Percentiles rank a stretch among this genome's conserved stretches.
phyloP scores from a whole-genome alignment of 2,113 vertebrate species.

The Calidris pygmaea region DNA sequence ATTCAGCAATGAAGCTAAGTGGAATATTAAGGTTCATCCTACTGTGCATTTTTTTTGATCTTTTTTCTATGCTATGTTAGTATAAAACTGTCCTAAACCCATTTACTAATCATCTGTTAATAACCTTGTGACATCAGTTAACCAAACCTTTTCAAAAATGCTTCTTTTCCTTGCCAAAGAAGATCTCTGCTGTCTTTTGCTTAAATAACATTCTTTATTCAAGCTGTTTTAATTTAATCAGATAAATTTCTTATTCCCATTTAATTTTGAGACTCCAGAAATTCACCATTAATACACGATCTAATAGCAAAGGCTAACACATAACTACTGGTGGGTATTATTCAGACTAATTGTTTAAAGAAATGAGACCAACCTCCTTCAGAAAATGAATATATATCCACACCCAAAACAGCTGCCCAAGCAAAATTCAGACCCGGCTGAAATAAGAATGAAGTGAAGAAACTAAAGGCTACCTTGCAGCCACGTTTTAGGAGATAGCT shows the following conservation, averaged over 20 bases:
- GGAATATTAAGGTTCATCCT: neutral
- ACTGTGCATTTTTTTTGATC: neutral
- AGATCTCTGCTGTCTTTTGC: neutral
- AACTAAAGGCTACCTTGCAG: neutral
- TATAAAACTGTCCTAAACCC: neutral
- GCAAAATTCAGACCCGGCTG: neutral
- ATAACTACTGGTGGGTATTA: neutral
- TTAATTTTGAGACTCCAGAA: neutral
- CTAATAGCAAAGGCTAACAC: neutral
- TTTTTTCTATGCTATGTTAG: neutral
- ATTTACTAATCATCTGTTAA: neutral
- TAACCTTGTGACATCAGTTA: neutral
- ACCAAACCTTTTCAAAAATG: neutral
- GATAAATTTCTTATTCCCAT: neutral
- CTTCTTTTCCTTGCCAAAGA: neutral
- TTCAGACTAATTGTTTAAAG: neutral
- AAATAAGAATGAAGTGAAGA: neutral
- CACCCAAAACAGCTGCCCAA: neutral
- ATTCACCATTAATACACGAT: neutral
- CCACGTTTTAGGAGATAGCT: neutral
- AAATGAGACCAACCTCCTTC: neutral
- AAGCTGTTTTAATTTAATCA: neutral
- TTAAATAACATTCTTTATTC: neutral
- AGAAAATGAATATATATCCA: neutral
- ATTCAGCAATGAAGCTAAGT: neutral